Base-by-base conservation (phyloP, 2,888 invertebrate species). In the Cosmia pyralina region DNA sequence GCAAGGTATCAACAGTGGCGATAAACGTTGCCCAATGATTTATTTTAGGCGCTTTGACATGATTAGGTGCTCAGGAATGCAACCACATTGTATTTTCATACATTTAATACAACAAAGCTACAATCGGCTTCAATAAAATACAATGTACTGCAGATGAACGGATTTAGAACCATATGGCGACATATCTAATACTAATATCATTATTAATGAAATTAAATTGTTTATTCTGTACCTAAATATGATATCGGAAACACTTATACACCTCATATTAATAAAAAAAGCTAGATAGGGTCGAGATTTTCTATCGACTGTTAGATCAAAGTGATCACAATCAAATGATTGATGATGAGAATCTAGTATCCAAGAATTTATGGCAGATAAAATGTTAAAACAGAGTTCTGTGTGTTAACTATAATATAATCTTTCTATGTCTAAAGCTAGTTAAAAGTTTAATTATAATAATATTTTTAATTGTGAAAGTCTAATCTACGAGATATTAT, bases 21-120 rank as follows among this genome's bases (percentile, higher is more conserved):
- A 53, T 58, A 68, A 66, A 64, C 48, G 68, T 71, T 82, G 74
- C 74, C 44, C 34, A 17, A 22, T 50, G 17, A 58, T 75, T 71
- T 81, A 77, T 66, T 28, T 64, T 15, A 85, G 79, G 75, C 69
- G 71, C 59, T 76, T 67, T 64, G 46, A 46, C 57, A 60, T 22
- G 10, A 44, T 53, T 52, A 44, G 34, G 7, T 44, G 38, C 19
- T 55, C 17, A 44, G 44, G 41, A 63, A 76, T 67, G 65, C 38
- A 19, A 55, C 7, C 19, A 75, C 69, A 66, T 69, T 77, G 68
- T 77, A 53, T 77, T 82, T 60, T 15, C 50, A 57, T 52, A 50
- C 17, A 75, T 72, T 67, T 52, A 28, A 55, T 64, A 13, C 41
- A 58, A 65, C 60, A 70, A 34, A 77, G 48, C 41, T 63, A 58